A percentile compares a stretch with the other conserved stretches of the same genome.
These are phyloP conservation scores for Leptopterna dolabrata DNA, from an alignment of 2,888 invertebrate genomes.

Conservation along the genomic window DNA sequence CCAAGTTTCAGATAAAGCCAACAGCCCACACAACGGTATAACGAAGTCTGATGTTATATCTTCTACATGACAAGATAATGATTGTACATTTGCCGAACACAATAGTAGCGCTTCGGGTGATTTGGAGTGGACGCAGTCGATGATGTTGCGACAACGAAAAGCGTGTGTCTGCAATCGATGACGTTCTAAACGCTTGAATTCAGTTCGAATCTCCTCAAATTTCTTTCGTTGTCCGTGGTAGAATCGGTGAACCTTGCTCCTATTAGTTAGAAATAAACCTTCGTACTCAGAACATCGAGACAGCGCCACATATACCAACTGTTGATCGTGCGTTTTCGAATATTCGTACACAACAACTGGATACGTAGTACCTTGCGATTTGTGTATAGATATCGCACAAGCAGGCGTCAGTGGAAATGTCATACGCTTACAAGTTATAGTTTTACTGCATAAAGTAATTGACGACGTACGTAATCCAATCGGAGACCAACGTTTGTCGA, in stretches of 20 bases:
- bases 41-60: no score
- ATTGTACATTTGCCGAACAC: no score
- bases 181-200: constrained; percentile 44
- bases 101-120: constrained; percentile 33
- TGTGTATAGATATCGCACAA: no score
- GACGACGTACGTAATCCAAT: no score
- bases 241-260: constrained; percentile 50
- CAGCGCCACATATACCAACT: not conserved
- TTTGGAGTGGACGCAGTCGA: no score
- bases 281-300: constrained; percentile 12
- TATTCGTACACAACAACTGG: no score
- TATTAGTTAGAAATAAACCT: no score
- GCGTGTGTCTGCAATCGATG: constrained; percentile 48
- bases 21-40: no score
- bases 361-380: constrained; percentile 19
- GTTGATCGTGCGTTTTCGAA: constrained; percentile 26
- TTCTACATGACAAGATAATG: no score
- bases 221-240: constrained; percentile 42
- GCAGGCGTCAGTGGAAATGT: constrained; percentile 53
- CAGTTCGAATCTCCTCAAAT: constrained; percentile 39
- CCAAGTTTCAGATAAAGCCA: no score
- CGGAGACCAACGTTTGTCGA: constrained; percentile 45
- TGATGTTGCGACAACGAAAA: no score
- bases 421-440: constrained; percentile 30
- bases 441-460: no score